phyloP scores from a whole-genome alignment of 2,113 vertebrate genomes.

The Apteryx mantelli region DNA sequence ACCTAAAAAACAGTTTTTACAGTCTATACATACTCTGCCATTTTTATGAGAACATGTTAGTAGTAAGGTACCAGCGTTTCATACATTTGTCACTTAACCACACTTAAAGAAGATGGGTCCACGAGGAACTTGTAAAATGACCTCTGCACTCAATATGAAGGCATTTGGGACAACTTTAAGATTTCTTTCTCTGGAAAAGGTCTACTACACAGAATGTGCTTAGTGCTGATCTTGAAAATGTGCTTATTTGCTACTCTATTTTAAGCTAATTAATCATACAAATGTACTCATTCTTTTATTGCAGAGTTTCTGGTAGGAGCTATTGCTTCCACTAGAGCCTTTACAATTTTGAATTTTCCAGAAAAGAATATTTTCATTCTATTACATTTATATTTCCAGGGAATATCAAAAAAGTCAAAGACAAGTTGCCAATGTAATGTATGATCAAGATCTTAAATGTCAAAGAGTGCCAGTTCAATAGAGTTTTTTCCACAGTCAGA shows the following conservation, averaged over 20 bases:
- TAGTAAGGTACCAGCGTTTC: background rate
- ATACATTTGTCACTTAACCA: background rate
- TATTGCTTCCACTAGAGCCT: background rate
- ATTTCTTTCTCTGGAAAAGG: background rate
- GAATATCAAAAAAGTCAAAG: background rate
- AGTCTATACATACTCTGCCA: background rate
- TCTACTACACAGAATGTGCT: background rate
- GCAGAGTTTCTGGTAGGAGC: background rate
- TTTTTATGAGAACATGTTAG: rapidly evolving
- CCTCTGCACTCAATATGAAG: background rate
- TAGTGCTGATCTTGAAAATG: background rate
- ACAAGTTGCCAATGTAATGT: background rate
- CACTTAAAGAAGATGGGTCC: background rate
- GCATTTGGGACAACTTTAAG: background rate
- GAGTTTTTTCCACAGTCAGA: background rate
- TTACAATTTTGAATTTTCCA: background rate
- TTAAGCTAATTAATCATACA: background rate
- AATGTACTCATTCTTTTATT: background rate
- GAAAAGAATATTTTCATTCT: background rate
- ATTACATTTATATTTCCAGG: background rate
- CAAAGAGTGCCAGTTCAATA: background rate
- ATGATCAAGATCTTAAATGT: background rate
- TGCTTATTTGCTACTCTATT: background rate
- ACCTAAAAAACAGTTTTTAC: background rate
- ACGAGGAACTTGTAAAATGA: background rate